phyloP scores from a whole-genome alignment of 2,888 invertebrate genomes.

The Linyphia triangularis region DNA sequence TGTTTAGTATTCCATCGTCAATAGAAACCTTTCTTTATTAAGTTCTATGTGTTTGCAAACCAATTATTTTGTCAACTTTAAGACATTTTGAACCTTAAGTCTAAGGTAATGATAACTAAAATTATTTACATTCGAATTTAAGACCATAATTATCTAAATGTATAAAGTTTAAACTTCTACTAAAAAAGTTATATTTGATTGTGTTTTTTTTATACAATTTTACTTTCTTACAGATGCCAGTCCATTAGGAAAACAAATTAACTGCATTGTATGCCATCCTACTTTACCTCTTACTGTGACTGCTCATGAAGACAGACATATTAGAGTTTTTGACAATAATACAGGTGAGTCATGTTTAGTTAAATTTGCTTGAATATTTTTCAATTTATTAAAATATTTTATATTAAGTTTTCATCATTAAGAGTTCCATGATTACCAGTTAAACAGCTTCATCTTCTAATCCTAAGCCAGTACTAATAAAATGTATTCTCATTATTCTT shows the following conservation, averaged over 20 bases:
- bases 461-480: no score
- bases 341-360: constrained; percentile 79
- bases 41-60: no score
- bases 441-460: no score
- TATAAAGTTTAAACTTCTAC: not conserved
- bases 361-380: no score
- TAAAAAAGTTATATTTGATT: not conserved
- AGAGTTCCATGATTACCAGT: no score
- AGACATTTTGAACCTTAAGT: not conserved
- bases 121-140: not conserved
- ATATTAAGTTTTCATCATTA: no score
- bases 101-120: not conserved
- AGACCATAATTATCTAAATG: not conserved
- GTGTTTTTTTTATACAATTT: not conserved
- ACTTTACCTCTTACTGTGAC: constrained; percentile 96
- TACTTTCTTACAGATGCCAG: constrained; percentile 65
- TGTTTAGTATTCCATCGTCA: no score
- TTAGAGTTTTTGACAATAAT: constrained; percentile 98
- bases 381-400: no score
- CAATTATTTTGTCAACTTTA: no score
- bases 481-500: no score
- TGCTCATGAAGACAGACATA: constrained; percentile 98
- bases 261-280: constrained; percentile 92
- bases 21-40: no score
- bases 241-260: constrained; percentile 78